A percentile compares a stretch with the other conserved stretches of the same genome.
phyloP scores from a whole-genome alignment of 2,113 vertebrate genomes.

The Aptenodytes forsteri region DNA sequence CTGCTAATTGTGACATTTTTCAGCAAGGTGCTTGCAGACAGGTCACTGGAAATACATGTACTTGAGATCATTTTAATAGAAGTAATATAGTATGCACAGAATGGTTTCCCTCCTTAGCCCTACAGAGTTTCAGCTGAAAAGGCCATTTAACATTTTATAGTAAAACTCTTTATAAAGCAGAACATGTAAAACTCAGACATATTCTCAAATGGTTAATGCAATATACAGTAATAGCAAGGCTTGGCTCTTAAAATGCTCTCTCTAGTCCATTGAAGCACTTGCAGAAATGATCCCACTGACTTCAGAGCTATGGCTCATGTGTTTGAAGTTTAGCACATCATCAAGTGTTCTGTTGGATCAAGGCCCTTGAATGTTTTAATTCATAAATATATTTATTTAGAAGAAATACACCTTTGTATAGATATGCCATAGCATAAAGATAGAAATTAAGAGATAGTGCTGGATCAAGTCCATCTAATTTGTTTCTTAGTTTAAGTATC shows the following conservation, averaged over 20 bases:
- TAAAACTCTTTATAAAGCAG: background rate
- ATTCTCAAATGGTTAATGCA: conserved; percentile 1
- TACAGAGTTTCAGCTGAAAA: background rate
- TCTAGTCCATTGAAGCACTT: background rate
- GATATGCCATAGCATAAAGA: background rate
- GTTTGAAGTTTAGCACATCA: background rate
- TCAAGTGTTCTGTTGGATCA: background rate
- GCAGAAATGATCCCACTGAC: background rate
- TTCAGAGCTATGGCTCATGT: background rate
- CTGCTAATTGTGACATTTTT: conserved; percentile 57
- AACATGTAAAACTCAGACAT: background rate
- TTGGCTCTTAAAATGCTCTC: background rate
- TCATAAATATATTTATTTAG: background rate
- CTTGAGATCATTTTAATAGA: conserved; percentile 36
- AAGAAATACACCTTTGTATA: background rate
- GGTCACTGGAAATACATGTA: conserved; percentile 40
- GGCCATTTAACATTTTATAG: background rate
- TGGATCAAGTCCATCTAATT: background rate
- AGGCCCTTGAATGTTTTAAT: background rate
- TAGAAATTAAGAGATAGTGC: background rate
- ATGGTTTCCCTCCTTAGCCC: background rate
- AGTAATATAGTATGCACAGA: background rate
- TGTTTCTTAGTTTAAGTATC: background rate
- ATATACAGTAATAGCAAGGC: background rate
- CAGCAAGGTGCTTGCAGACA: background rate